phyloP scores from a whole-genome alignment of 2,797 vertebrate genomes.

The Propithecus deckenii region DNA sequence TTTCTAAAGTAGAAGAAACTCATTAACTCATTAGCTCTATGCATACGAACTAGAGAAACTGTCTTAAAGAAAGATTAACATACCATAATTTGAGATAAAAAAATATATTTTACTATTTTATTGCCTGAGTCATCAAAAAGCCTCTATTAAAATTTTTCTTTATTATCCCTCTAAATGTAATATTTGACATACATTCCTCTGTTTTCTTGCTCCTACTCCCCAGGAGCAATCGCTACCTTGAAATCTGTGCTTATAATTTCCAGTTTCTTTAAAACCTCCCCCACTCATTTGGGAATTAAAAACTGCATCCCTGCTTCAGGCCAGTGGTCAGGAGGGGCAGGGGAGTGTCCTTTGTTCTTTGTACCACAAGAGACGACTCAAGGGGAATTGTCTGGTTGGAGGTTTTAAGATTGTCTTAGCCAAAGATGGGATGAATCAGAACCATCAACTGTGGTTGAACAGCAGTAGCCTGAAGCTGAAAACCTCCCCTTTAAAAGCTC shows the following conservation, averaged over 20 bases:
- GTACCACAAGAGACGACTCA: no score
- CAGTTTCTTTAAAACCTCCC: no score
- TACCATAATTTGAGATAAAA: background rate
- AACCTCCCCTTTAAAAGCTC: no score
- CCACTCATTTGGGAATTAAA: no score
- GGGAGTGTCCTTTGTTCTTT: no score
- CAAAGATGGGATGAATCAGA: no score
- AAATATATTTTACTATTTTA: background rate
- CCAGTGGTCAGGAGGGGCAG: no score
- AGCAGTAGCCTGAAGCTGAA: no score
- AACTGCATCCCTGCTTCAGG: no score
- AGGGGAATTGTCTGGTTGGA: no score
- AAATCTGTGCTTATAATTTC: background rate
- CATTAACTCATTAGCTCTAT: background rate
- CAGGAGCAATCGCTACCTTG: background rate
- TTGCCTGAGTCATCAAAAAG: background rate
- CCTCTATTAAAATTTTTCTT: background rate
- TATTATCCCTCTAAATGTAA: background rate
- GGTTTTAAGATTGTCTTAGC: no score
- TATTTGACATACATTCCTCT: background rate
- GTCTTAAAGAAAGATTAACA: background rate
- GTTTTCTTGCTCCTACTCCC: background rate
- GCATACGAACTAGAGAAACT: background rate
- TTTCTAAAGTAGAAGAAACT: background rate
- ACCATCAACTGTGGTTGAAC: no score